Base-by-base conservation (phyloP, 2,888 invertebrate species). In the Cheilosia variabilis region DNA sequence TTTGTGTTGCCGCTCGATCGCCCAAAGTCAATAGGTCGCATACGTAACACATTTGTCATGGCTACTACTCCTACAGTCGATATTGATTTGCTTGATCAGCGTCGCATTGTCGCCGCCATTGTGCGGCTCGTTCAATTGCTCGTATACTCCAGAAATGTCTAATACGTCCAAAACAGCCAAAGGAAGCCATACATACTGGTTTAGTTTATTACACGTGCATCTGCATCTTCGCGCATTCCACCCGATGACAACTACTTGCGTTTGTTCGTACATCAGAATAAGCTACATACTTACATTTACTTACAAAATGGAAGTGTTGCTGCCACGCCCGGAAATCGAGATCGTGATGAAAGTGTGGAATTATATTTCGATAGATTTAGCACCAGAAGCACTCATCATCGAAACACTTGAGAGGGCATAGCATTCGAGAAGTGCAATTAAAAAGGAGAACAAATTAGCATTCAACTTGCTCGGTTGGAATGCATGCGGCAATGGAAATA, bases 1-100 rank as follows among this genome's bases (percentile, higher is more conserved):
- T 86, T 86, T 86, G 86, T 86, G 66, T 86, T 86, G 81, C 86
- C 86, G 81, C 80, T 86, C 86, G 76, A 81, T 86, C 86, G 86
- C 66, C 80, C 81, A 86, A 80, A 86, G 86, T 86, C 86, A 86
- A 81, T 81, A 81, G 86, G 86, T 86, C 83, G 83, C 68, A 72
- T 76, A 81, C 81, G 77, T 77, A 86, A 80, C 80, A 77, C 72
- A 86, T 86, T 86, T 86, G 86, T 86, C 86, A 76, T 65, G 76
- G 80, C 65, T 66, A 27, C 71, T 66, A 55, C 52, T 43, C 27
- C 62, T 17, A 27, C 13, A 31, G 52, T 62, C 43, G 53, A 50
- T 47, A 58, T 65, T 62, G 80, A 68, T 76, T 22, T 83, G 78
- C 73, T 83, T 83, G 78, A 83, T 68, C 63, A 68, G 24, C 53